phyloP scores from a whole-genome alignment of 2,888 invertebrate species.

The Slavum lentiscoides region DNA sequence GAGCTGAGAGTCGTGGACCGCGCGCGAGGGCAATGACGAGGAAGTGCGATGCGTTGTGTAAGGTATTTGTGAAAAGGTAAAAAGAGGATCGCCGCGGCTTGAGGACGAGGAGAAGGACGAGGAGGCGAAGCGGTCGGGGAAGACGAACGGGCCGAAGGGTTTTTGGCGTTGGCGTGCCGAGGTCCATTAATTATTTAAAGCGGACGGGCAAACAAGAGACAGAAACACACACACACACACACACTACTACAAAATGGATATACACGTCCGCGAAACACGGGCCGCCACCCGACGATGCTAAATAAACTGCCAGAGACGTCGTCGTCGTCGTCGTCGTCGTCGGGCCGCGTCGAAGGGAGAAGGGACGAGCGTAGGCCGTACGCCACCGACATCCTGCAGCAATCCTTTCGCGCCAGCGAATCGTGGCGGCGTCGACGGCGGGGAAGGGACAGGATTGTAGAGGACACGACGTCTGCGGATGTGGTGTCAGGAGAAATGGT shows the following conservation, averaged over 20 bases:
- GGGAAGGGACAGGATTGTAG: not conserved
- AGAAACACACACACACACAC: not conserved
- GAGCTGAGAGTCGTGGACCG: not conserved
- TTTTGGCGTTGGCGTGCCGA: conserved; percentile 38
- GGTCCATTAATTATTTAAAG: conserved; percentile 53
- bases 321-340: too few species aligned
- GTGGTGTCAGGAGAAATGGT: too few species aligned
- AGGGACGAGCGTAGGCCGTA: not conserved
- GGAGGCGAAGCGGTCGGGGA: not conserved
- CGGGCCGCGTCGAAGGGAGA: not conserved
- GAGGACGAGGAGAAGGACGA: not conserved
- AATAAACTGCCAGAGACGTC: conserved; percentile 27
- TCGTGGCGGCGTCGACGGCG: not conserved
- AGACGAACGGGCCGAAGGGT: conserved; percentile 3
- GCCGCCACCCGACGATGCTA: conserved; percentile 9
- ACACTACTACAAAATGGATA: not conserved
- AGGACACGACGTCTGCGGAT: too few species aligned
- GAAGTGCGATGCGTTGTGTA: not conserved
- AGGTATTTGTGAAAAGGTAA: conserved; percentile 40
- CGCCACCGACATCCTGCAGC: not conserved
- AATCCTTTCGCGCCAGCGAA: not conserved
- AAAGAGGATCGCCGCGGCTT: conserved; percentile 22
- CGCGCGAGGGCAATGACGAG: not conserved
- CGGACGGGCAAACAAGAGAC: conserved; percentile 49
- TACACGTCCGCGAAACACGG: conserved; percentile 31